Evolutionary conservation across 1,140 invertebrate genomes (phyloP).

Genomic region (Manduca sexta): DNA sequence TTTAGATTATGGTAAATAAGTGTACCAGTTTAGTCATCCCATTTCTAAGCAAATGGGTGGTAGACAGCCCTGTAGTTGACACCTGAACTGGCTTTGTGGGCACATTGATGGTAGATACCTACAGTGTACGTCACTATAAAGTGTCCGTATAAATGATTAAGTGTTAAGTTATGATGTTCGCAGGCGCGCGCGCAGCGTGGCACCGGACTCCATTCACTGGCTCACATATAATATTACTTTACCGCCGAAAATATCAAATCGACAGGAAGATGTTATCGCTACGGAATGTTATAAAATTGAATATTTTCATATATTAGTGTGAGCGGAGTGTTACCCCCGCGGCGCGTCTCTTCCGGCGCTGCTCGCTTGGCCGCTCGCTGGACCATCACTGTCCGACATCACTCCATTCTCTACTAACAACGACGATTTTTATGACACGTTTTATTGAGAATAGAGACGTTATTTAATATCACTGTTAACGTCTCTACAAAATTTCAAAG

Average conservation of each 20-base stretch:
- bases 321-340: conserved; percentile 39
- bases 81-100: not conserved
- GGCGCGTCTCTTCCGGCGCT: conserved; percentile 47
- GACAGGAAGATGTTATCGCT: conserved; percentile 63
- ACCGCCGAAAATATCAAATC: conserved; percentile 71
- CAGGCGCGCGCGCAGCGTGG: conserved; percentile 53
- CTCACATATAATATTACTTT: conserved; percentile 58
- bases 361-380: no score
- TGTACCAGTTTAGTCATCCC: no score
- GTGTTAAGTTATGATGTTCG: conserved; percentile 63
- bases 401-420: conserved; percentile 16
- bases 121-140: conserved; percentile 40
- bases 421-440: conserved; percentile 44
- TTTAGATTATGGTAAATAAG: no score
- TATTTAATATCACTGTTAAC: conserved; percentile 69
- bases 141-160: conserved; percentile 64
- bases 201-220: conserved; percentile 49
- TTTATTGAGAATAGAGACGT: conserved; percentile 68
- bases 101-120: conserved; percentile 1
- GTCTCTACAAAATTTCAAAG: conserved; percentile 42
- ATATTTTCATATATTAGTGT: conserved; percentile 66
- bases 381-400: conserved; percentile 13
- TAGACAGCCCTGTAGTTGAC: no score
- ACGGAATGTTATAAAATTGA: conserved; percentile 70
- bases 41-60: no score